A percentile compares a stretch with the other conserved stretches of the same genome.
phyloP scores from a whole-genome alignment of 2,113 vertebrate species.

The Poeciliopsis retropinna region DNA sequence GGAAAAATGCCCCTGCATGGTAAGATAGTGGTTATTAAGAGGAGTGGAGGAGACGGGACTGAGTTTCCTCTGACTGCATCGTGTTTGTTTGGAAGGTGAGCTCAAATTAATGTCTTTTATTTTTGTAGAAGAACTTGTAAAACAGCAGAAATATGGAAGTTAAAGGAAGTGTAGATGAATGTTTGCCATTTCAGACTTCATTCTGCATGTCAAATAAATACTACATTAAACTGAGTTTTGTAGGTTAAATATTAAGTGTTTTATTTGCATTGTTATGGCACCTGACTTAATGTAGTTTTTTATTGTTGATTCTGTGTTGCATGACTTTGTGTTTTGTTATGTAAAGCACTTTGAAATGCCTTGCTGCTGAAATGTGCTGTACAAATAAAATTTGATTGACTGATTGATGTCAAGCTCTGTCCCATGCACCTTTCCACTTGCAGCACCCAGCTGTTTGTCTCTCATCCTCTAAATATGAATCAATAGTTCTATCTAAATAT shows the following conservation, averaged over 20 bases:
- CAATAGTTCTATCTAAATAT: no score
- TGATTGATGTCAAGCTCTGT: no score
- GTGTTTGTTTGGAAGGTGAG: constrained; percentile 91
- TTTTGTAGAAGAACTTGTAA: background rate
- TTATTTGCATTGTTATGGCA: no score
- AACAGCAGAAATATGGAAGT: background rate
- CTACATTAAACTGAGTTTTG: no score
- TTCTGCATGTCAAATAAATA: no score
- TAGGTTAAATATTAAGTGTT: no score
- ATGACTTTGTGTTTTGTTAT: no score
- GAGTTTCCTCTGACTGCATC: constrained; percentile 86
- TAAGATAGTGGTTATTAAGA: constrained; percentile 85
- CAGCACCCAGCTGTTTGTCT: background rate
- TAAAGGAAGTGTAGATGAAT: background rate
- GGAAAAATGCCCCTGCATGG: constrained; percentile 85
- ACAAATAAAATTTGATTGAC: no score
- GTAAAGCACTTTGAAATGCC: no score
- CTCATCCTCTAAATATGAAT: background rate
- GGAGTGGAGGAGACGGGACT: constrained; percentile 86
- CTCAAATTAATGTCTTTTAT: background rate
- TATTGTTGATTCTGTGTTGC: no score
- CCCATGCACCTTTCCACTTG: background rate
- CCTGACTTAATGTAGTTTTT: no score
- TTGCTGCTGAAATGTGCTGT: no score
- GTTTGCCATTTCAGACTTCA: background rate